Percentiles rank a stretch among this genome's conserved stretches.
phyloP scores from a whole-genome alignment of 2,888 invertebrate genomes.

The Crematogaster levior region DNA sequence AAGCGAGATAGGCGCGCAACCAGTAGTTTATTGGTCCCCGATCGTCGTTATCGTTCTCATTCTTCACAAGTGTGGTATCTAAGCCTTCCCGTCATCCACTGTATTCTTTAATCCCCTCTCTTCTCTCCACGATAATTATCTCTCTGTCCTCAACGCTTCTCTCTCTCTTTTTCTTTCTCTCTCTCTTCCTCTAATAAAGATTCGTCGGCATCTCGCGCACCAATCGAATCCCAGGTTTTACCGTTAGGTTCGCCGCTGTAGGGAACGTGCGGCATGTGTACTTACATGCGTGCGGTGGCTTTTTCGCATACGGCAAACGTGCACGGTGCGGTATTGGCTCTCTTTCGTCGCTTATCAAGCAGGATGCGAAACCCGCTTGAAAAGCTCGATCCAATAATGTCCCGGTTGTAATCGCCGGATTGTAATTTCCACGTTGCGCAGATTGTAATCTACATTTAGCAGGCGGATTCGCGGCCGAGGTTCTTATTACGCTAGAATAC shows the following conservation, averaged over 20 bases:
- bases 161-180: conserved; percentile 34
- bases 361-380: conserved; percentile 22
- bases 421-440: conserved; percentile 41
- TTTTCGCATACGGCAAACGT: conserved; percentile 43
- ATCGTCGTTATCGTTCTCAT: conserved; percentile 67
- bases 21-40: conserved; percentile 66
- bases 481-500: conserved; percentile 39
- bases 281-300: conserved; percentile 45
- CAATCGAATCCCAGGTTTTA: conserved; percentile 64
- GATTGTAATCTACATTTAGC: conserved; percentile 50
- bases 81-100: conserved; percentile 50
- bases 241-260: conserved; percentile 63
- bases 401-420: conserved; percentile 36
- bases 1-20: conserved; percentile 58
- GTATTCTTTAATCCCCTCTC: conserved; percentile 28
- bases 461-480: conserved; percentile 16
- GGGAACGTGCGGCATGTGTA: conserved; percentile 55
- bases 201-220: conserved; percentile 58
- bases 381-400: conserved; percentile 50
- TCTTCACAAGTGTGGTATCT: conserved; percentile 67
- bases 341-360: conserved; percentile 35
- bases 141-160: conserved; percentile 33
- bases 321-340: conserved; percentile 41
- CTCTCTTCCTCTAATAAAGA: too few relatives aligned
- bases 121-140: conserved; percentile 67